Evolutionary conservation across 2,797 vertebrate genomes (phyloP), one percentile per base, ranked within the genome.

Genomic region (Siniperca obscura): DNA sequence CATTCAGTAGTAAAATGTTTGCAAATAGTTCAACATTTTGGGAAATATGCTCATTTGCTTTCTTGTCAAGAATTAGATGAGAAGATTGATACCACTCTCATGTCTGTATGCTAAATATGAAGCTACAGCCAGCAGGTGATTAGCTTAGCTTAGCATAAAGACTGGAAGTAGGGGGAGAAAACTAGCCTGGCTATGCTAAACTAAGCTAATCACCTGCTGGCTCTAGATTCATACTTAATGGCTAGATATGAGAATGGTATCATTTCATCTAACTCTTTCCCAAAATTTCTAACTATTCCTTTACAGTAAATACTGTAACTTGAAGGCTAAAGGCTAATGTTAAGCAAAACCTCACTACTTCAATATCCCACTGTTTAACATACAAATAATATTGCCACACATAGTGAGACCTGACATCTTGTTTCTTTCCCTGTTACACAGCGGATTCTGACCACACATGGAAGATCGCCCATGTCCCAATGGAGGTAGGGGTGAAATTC

Each of bases 391-490:
- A 36, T 7, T 74, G 1, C 21, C 22, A 30, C 13, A 48, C 3
- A 42, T 12, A 30, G 7, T 60, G 22, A 50, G 0, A 57, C 42
- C 7, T 67, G 3, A 40, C 38, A 8, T 38, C 12, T 46, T 64
- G 4, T 75, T 6, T 7, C 13, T 64, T 60, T 70, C 6, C 11
- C 67, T 75, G 27, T 66, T 53, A 17, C 30, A 10, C 80, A 94
- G 93, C 76, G 2, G 78, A 87, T 76, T 57, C 74, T 3, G 95
- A 96, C 84, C 85, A 93, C 27, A 81, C 83, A 0, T 99, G 98
- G 98, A 97, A 97, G 90, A 97, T 98, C 30, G 96, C 94, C 34
- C 97, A 98, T 0, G 95, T 98, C 46, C 94, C 95, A 3, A 78
- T 99, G 81, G 93, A 91, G 0, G 94, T 95, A 1, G 94, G 93